phyloP scores from a whole-genome alignment of 2,888 invertebrate genomes.

The Portevinia maculata region DNA sequence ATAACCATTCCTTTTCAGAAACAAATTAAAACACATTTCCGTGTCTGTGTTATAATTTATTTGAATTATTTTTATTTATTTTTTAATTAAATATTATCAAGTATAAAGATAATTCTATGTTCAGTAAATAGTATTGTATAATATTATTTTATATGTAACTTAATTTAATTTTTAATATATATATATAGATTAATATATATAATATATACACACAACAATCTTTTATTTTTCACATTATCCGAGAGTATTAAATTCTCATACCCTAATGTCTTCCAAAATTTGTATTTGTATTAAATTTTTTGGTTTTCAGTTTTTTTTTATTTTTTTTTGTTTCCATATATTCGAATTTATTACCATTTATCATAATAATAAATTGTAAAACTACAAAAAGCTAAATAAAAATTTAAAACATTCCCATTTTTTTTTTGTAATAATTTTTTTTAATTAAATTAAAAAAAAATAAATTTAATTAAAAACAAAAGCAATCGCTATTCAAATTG shows the following conservation, averaged over 20 bases:
- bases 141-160: conserved; percentile 73
- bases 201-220: conserved; percentile 73
- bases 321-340: conserved; percentile 44
- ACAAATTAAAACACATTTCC: not conserved
- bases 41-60: conserved; percentile 79
- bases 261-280: conserved; percentile 65
- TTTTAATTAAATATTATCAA: conserved; percentile 82
- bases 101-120: conserved; percentile 81
- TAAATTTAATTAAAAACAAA: conserved; percentile 27
- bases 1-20: not conserved
- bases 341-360: conserved; percentile 55
- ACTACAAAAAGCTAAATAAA: conserved; percentile 70
- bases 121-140: conserved; percentile 75
- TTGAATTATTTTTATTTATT: conserved; percentile 81
- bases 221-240: conserved; percentile 70
- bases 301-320: conserved; percentile 33
- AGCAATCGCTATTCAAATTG: conserved; percentile 48
- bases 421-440: conserved; percentile 3
- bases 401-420: conserved; percentile 40
- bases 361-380: conserved; percentile 55
- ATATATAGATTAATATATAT: conserved; percentile 46
- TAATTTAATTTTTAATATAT: conserved; percentile 64
- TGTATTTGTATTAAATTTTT: conserved; percentile 46
- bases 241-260: conserved; percentile 68
- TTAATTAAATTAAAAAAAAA: too few relatives aligned